Conservation (phyloP, 2,113 vertebrate species). For the Pholis gunnellus region DNA sequence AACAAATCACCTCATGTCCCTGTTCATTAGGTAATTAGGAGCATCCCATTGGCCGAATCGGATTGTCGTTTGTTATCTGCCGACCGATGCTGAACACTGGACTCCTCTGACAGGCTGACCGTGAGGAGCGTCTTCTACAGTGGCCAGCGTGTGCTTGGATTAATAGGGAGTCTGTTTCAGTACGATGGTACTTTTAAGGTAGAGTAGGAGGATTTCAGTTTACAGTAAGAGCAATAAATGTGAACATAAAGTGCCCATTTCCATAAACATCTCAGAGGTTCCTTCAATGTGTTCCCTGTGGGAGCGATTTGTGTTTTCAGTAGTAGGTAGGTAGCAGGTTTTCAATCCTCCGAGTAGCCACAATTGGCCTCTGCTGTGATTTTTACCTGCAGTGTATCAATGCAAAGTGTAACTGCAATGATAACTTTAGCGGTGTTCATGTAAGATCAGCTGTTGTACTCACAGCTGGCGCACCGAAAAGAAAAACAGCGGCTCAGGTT, state of each 20-base stretch:
- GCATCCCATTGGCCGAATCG: slow-evolving; percentile 78
- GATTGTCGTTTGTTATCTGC: slow-evolving; percentile 80
- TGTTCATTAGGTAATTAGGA: slow-evolving; percentile 87
- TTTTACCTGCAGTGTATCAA: slow-evolving; percentile 52
- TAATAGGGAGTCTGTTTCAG: slow-evolving; percentile 41
- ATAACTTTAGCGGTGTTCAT: slow-evolving; percentile 54
- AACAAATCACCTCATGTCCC: slow-evolving; percentile 84
- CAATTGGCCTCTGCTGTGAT: slow-evolving; percentile 33
- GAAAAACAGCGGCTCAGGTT: slow-evolving; percentile 68
- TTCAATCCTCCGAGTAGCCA: neutral
- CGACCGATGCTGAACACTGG: slow-evolving; percentile 58
- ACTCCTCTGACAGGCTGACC: slow-evolving; percentile 69
- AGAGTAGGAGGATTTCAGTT: slow-evolving; percentile 39
- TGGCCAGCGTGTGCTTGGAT: slow-evolving; percentile 26
- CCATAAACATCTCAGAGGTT: slow-evolving; percentile 3
- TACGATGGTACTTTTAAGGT: slow-evolving; percentile 52
- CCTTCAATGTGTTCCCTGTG: slow-evolving; percentile 4
- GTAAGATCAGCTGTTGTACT: slow-evolving; percentile 41
- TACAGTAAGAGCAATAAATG: slow-evolving; percentile 57
- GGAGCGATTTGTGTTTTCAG: slow-evolving; percentile 22
- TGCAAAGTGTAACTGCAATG: slow-evolving; percentile 71
- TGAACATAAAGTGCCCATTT: slow-evolving; percentile 50
- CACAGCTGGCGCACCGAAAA: slow-evolving; percentile 26
- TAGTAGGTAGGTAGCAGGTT: slow-evolving; percentile 10
- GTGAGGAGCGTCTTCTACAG: slow-evolving; percentile 55